These are phyloP conservation scores for Chrysolophus pictus DNA, from an alignment of 2,797 vertebrate genomes.

Conservation along the genomic window DNA sequence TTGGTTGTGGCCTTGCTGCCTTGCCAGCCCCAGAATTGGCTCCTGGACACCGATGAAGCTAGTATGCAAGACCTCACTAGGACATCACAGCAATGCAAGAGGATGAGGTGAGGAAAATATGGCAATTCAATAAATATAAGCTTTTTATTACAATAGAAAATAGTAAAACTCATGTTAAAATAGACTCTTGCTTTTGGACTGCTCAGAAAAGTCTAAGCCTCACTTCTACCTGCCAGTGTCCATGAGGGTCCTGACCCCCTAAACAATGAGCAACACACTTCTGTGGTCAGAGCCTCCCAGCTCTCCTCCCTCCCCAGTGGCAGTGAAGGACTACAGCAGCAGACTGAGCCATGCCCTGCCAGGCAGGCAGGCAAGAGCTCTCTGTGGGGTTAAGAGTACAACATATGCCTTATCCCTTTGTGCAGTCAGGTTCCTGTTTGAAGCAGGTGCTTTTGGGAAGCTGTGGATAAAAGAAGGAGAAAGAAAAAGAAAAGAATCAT, in stretches of 20 bases:
- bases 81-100: not conserved
- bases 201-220: conserved; percentile 53
- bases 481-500: not conserved
- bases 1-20: not conserved
- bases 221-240: not conserved
- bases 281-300: not conserved
- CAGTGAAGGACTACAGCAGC: conserved; percentile 56
- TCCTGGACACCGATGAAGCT: not conserved
- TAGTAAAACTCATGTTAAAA: conserved; percentile 74
- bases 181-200: conserved; percentile 55
- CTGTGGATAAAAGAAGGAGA: not conserved
- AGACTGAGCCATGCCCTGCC: not conserved
- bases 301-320: conserved; percentile 22
- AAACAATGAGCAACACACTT: not conserved
- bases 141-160: conserved; percentile 76
- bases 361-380: not conserved
- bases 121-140: conserved; percentile 69
- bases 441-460: conserved; percentile 36
- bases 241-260: not conserved
- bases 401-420: not conserved
- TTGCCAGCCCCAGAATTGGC: not conserved
- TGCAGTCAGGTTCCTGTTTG: conserved; percentile 13
- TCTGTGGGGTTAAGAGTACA: not conserved
- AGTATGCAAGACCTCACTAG: not conserved
- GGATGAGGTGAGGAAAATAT: not conserved